Percentiles rank a stretch among this genome's conserved stretches.
phyloP scores from a whole-genome alignment of 2,888 invertebrate species.

The Epinotia bilunana region DNA sequence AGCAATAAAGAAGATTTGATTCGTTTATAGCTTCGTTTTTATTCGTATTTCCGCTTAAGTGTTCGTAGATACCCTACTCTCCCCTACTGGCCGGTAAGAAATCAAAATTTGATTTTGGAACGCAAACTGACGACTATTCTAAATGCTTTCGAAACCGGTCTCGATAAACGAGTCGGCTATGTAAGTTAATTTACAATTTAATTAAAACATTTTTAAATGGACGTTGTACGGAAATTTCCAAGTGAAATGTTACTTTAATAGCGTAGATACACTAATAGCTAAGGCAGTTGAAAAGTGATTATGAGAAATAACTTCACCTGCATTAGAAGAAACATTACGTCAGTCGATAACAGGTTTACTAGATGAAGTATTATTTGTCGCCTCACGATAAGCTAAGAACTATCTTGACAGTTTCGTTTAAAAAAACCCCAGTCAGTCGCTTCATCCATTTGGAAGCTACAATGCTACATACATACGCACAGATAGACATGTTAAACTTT shows the following conservation, averaged over 20 bases:
- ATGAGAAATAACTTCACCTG: slow-evolving; percentile 52
- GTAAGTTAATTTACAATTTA: slow-evolving; percentile 55
- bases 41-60: no score
- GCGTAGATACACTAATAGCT: slow-evolving; percentile 74
- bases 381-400: no score
- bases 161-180: slow-evolving; percentile 1
- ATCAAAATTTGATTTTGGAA: slow-evolving; percentile 29
- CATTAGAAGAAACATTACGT: slow-evolving; percentile 14
- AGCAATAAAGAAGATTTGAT: no score
- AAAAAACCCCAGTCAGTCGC: no score
- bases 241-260: slow-evolving; percentile 68
- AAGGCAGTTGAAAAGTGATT: slow-evolving; percentile 68
- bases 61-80: no score
- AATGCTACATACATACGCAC: no score
- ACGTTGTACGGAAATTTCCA: slow-evolving; percentile 67
- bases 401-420: no score
- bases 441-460: no score
- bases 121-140: slow-evolving; percentile 25
- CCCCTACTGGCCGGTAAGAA: slow-evolving; percentile 25
- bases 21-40: no score
- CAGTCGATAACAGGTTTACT: background rate
- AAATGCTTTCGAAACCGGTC: slow-evolving; percentile 26
- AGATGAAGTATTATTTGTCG: background rate
- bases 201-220: slow-evolving; percentile 52
- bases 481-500: no score